These are phyloP conservation scores for Seriola aureovittata DNA, from an alignment of 2,113 vertebrate genomes.

Conservation along the genomic window DNA sequence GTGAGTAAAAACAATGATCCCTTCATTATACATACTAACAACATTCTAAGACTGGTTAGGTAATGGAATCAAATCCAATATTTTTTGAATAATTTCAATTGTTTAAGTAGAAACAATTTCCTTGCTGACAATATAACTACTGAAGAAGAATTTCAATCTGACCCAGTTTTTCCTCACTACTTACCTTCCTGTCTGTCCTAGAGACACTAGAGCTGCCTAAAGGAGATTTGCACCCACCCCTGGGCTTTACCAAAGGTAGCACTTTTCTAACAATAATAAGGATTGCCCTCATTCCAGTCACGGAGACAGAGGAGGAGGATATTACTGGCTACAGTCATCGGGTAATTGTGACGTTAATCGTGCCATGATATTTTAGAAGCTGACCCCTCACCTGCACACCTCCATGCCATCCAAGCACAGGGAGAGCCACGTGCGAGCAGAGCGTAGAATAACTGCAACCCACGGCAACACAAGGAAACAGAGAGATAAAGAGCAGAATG, in stretches of 20 bases:
- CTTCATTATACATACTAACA: no score
- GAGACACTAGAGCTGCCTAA: slow-evolving; percentile 37
- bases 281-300: slow-evolving; percentile 60
- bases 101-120: neutral
- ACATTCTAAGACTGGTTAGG: no score
- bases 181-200: slow-evolving; percentile 45
- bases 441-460: neutral
- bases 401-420: neutral
- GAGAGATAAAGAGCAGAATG: neutral
- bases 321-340: slow-evolving; percentile 33
- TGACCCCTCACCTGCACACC: slow-evolving; percentile 18
- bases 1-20: no score
- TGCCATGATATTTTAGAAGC: slow-evolving; percentile 19
- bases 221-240: slow-evolving; percentile 47
- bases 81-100: neutral
- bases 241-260: slow-evolving; percentile 44
- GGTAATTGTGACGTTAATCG: slow-evolving; percentile 37
- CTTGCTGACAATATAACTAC: neutral
- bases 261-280: slow-evolving; percentile 52
- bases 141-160: slow-evolving; percentile 28
- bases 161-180: slow-evolving; percentile 55
- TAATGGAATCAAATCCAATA: no score
- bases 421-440: neutral
- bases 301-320: slow-evolving; percentile 18
- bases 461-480: neutral